phyloP scores from a whole-genome alignment of 2,888 invertebrate species.

The Drosophila crucigera region DNA sequence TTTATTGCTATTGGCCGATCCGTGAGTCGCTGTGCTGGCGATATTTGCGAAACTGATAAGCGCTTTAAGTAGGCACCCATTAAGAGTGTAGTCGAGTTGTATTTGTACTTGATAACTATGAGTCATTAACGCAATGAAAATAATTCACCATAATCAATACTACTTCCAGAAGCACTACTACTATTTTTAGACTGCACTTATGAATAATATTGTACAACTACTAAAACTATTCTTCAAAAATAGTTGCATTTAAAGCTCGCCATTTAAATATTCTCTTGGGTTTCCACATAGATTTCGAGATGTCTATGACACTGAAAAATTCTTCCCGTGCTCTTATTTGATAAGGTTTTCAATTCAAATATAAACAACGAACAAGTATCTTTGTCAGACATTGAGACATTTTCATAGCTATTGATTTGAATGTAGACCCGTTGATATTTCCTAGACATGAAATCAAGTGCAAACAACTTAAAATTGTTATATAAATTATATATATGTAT shows the following conservation, averaged over 20 bases:
- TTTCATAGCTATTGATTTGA: not conserved
- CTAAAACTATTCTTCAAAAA: not conserved
- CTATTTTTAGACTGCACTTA: not conserved
- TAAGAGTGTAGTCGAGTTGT: conserved; percentile 6
- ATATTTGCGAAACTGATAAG: conserved; percentile 28
- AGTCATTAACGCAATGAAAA: conserved; percentile 11
- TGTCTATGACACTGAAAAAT: not conserved
- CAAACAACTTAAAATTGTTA: not conserved
- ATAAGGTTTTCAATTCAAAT: not conserved
- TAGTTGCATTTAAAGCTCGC: not conserved
- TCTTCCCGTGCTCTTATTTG: not conserved
- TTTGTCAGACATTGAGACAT: not conserved
- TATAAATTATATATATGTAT: not conserved
- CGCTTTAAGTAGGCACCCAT: conserved; percentile 5
- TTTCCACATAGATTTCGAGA: not conserved
- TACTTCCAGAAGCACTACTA: not conserved
- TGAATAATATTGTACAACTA: not conserved
- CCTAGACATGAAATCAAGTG: not conserved
- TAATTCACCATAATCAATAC: not conserved
- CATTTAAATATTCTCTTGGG: not conserved
- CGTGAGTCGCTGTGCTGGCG: not conserved
- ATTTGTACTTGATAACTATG: conserved; percentile 16
- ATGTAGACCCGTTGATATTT: not conserved
- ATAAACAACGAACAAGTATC: not conserved
- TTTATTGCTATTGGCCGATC: conserved; percentile 19